A percentile compares a stretch with the other conserved stretches of the same genome.
Conservation (phyloP, 2,797 vertebrate species). For the Steatocranus sp. region DNA sequence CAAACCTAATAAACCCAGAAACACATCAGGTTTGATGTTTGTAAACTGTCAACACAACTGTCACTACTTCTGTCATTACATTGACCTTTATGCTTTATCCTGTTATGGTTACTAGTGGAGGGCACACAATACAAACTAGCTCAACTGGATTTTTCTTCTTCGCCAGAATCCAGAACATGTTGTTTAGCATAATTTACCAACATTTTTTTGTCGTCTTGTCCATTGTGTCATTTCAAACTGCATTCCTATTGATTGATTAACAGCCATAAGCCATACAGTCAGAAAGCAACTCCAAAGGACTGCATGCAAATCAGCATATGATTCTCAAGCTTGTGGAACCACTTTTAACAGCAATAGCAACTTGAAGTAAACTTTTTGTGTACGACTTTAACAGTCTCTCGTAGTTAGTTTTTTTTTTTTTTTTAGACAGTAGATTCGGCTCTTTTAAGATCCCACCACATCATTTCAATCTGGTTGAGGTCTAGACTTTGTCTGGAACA, state of each 20-base stretch:
- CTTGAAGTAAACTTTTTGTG: background rate
- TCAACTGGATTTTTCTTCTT: background rate
- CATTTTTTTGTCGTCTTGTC: background rate
- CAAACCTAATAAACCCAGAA: background rate
- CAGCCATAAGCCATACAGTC: background rate
- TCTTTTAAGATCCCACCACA: background rate
- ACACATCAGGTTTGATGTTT: background rate
- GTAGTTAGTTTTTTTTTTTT: too few species aligned
- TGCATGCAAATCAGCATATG: background rate
- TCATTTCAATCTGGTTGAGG: background rate
- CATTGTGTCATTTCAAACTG: background rate
- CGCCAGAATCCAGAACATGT: fast-evolving
- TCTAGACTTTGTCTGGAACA: background rate
- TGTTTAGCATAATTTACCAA: background rate
- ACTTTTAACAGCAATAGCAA: background rate
- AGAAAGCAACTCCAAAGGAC: background rate
- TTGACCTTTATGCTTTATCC: background rate
- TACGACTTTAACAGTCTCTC: background rate
- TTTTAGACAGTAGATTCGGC: fast-evolving
- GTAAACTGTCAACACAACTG: background rate
- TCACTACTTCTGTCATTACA: background rate
- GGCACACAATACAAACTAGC: background rate
- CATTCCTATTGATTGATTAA: background rate
- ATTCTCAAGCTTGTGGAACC: background rate
- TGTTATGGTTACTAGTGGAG: background rate